phyloP scores from a whole-genome alignment of 2,888 invertebrate genomes.

The Microctonus hyperodae region DNA sequence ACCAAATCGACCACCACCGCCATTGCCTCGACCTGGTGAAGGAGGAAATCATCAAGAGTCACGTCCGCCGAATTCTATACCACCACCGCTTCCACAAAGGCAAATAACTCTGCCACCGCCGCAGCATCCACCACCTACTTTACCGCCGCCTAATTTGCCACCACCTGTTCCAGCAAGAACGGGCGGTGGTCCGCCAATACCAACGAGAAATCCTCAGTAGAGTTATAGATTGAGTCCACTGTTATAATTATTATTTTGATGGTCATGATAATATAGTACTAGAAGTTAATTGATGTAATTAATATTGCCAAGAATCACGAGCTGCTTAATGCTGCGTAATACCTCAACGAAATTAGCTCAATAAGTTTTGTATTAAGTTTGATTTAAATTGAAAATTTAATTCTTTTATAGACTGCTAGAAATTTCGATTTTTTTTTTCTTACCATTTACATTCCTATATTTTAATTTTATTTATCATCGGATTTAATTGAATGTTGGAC shows the following conservation, averaged over 20 bases:
- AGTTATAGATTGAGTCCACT: not conserved
- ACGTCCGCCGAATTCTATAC: constrained; percentile 48
- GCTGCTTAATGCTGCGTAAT: not conserved
- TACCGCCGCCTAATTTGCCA: constrained; percentile 62
- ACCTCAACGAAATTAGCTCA: constrained; percentile 20
- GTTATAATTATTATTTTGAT: not conserved
- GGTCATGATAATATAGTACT: not conserved
- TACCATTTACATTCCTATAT: not conserved
- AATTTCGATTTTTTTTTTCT: not conserved
- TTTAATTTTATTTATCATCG: not conserved
- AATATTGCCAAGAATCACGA: not conserved
- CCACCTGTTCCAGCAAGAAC: constrained; percentile 70
- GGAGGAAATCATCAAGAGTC: constrained; percentile 38
- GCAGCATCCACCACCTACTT: constrained; percentile 57
- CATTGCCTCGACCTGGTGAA: constrained; percentile 53
- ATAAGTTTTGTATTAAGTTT: constrained; percentile 6
- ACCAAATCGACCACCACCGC: constrained; percentile 59
- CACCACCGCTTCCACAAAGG: constrained; percentile 58
- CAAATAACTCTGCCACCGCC: constrained; percentile 57
- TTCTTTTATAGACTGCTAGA: not conserved
- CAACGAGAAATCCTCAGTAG: constrained; percentile 65
- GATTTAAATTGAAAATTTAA: not conserved
- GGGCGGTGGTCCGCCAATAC: constrained; percentile 72
- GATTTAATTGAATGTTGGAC: not conserved
- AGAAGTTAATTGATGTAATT: not conserved